Conservation (phyloP, 2,797 vertebrate genomes). For the Acomys russatus region DNA sequence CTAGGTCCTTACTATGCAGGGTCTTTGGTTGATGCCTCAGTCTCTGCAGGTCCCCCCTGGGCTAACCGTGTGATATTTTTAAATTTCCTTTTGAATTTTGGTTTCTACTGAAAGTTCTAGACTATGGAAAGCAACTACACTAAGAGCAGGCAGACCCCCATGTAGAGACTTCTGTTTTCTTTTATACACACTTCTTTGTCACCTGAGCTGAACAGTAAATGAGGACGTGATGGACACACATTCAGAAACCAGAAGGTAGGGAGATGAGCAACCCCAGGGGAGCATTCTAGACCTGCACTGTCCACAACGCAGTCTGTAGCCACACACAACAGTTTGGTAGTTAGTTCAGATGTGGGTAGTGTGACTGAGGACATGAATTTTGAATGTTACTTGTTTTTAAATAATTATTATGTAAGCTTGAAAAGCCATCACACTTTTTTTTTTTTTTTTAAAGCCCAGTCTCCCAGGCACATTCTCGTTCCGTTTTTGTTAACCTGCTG, state of each 20-base stretch:
- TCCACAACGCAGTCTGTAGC: neutral
- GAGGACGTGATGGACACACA: neutral
- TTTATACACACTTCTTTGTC: neutral
- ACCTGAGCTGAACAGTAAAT: neutral
- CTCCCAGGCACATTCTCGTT: neutral
- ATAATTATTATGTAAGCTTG: constrained; percentile 32
- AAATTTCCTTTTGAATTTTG: neutral
- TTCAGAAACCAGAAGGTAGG: neutral
- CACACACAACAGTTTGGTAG: neutral
- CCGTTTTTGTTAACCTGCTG: constrained; percentile 6
- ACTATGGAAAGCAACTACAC: neutral
- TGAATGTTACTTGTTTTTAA: constrained; percentile 38
- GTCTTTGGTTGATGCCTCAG: too few relatives aligned
- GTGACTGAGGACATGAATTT: neutral
- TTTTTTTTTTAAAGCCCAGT: neutral
- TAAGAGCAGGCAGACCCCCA: neutral
- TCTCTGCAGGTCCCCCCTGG: too few relatives aligned
- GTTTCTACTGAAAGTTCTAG: neutral
- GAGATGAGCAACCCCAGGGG: neutral
- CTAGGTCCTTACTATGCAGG: too few relatives aligned
- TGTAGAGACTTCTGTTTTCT: neutral
- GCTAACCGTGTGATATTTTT: neutral
- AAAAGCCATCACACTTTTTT: neutral
- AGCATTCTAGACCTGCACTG: neutral
- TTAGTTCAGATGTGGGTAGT: constrained; percentile 12